Evolutionary conservation across 2,113 vertebrate genomes (phyloP), one percentile per base, ranked within the genome.

Genomic region (Mobula birostris): DNA sequence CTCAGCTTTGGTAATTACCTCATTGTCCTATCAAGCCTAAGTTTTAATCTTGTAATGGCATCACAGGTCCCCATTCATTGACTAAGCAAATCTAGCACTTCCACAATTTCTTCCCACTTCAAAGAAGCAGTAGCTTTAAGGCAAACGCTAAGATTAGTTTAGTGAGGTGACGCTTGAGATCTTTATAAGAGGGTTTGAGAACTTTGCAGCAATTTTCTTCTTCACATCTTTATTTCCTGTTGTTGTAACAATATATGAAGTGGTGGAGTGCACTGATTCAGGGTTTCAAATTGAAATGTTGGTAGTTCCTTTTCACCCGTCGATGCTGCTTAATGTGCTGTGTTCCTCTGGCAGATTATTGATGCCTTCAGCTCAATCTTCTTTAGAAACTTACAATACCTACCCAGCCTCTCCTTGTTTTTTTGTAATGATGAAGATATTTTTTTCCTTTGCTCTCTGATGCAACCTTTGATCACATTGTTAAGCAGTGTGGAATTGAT

Each of bases 21-120:
- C 27, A 32, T 12, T 17, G 85, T 29, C n/a, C 2, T 5, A 88
- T 63, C 58, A 6, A 66, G 4, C 58, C 85, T 63, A 5, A 17
- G 29, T 27, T 27, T 61, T 17, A n/a, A 88, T 88, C 12, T n/a
- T 17, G 11, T 15, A 0, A 66, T 88, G 85, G 58, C 85, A 7
- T 29, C 14, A 15, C 27, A 63, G 27, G 5, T 9, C 58, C 12
- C 12, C 61, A n/a, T 15, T 8, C 85, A 66, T 88, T 15, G 58
- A 88, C 58, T 88, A 15, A 88, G 85, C 4, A 88, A 88, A 88
- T 88, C 85, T 29, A n/a, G 29, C 58, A 17, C 27, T 88, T 88
- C 85, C 85, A 88, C 58, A 63, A 27, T 66, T n/a, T 88, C 85
- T 12, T 15, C 63, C 58, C 58, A 66, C 85, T 88, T 88, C 85